Evolutionary conservation across 1,140 invertebrate species (phyloP).

Genomic region (Drosophila funebris): DNA sequence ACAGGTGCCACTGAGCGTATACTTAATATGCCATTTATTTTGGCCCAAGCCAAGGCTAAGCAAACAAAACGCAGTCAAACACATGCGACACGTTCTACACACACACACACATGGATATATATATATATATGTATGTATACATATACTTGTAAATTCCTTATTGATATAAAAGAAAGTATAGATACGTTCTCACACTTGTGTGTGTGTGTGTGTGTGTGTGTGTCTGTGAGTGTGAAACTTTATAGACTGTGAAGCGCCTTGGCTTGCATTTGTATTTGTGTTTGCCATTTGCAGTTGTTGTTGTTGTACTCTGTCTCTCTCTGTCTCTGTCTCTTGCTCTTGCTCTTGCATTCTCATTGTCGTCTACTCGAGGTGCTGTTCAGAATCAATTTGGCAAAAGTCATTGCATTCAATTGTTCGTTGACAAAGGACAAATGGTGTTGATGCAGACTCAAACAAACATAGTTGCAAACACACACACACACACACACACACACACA

Average conservation of each 20-base stretch:
- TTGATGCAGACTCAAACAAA: constrained; percentile 56
- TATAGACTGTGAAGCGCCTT: constrained; percentile 48
- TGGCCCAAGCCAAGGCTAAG: constrained; percentile 58
- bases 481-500: not conserved
- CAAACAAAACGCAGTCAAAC: constrained; percentile 58
- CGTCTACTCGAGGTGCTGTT: constrained; percentile 53
- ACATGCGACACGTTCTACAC: constrained; percentile 18
- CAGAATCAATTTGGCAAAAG: constrained; percentile 80
- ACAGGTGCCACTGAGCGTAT: constrained; percentile 75
- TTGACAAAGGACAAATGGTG: constrained; percentile 80
- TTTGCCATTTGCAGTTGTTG: constrained; percentile 51
- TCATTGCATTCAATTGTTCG: constrained; percentile 81
- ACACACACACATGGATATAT: constrained; percentile 22
- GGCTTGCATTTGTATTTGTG: constrained; percentile 31
- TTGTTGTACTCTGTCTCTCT: not conserved
- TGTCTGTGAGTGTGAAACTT: constrained; percentile 29
- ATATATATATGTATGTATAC: constrained; percentile 8
- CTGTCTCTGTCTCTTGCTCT: not conserved
- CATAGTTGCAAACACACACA: constrained; percentile 13
- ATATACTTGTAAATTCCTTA: constrained; percentile 17
- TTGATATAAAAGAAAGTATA: not conserved
- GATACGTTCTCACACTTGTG: not conserved
- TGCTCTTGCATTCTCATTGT: constrained; percentile 37
- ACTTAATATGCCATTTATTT: constrained; percentile 80
- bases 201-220: not conserved